phyloP scores from a whole-genome alignment of 2,113 vertebrate genomes.

The Neolamprologus devosi region DNA sequence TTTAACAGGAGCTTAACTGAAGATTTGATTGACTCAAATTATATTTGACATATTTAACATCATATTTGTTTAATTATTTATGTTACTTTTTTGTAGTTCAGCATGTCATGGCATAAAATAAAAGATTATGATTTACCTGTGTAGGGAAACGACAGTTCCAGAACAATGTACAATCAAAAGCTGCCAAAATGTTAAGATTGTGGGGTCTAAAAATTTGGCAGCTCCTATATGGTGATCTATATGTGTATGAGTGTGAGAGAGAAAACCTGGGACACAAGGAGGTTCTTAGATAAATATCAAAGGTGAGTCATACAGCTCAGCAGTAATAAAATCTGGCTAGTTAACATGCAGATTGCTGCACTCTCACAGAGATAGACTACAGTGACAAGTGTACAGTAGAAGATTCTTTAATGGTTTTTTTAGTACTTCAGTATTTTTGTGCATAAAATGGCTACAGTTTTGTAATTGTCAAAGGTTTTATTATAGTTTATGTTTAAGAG shows the following conservation, averaged over 20 bases:
- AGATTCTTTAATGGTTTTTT: background rate
- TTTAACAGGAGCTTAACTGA: background rate
- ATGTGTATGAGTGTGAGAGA: background rate
- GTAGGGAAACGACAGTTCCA: background rate
- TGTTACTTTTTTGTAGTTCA: background rate
- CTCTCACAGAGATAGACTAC: background rate
- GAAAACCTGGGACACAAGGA: background rate
- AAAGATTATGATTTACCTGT: background rate
- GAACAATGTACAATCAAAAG: background rate
- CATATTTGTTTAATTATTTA: background rate
- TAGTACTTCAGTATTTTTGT: background rate
- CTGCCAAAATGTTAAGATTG: background rate
- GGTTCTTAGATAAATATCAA: background rate
- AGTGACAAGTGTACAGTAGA: background rate
- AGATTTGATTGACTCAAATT: background rate
- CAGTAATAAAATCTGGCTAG: background rate
- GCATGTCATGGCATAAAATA: background rate
- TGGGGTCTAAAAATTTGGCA: background rate
- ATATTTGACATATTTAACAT: background rate
- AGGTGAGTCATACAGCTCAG: background rate
- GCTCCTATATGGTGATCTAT: background rate
- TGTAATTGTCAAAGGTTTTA: background rate
- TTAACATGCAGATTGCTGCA: background rate
- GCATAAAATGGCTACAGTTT: background rate
- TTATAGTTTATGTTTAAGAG: background rate